Evolutionary conservation across 1,140 invertebrate genomes (phyloP).

Genomic region (Halictus rubicundus): DNA sequence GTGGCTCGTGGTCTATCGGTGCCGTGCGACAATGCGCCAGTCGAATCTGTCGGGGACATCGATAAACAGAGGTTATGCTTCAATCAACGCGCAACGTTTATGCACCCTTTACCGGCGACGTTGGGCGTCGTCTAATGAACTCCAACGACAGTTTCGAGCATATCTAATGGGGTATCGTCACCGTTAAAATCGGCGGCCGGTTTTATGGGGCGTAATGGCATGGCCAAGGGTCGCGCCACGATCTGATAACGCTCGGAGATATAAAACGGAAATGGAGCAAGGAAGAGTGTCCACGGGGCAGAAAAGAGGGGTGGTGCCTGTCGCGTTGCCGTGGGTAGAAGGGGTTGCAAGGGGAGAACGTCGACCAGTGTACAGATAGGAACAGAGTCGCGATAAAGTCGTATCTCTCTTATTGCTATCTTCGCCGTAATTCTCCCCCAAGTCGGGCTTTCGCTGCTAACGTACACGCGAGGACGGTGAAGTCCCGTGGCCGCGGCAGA

Average conservation of each 20-base stretch:
- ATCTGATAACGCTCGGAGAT: conserved; percentile 42
- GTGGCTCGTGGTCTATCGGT: too few relatives aligned
- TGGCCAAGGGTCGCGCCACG: conserved; percentile 16
- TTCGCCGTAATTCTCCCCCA: conserved; percentile 73
- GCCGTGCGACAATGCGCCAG: too few relatives aligned
- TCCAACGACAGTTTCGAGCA: not conserved
- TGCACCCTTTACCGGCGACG: not conserved
- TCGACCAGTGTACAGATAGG: conserved; percentile 35
- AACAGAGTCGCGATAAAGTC: conserved; percentile 67
- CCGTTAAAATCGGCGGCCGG: conserved; percentile 20
- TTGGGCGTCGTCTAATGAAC: not conserved
- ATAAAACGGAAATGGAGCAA: conserved; percentile 42
- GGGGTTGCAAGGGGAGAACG: conserved; percentile 2
- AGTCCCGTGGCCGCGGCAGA: conserved; percentile 62
- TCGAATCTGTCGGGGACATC: too few relatives aligned
- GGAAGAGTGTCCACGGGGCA: conserved; percentile 18
- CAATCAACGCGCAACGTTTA: not conserved
- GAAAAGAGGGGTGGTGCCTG: conserved; percentile 28
- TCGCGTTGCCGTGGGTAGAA: too few relatives aligned
- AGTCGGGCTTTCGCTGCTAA: conserved; percentile 70
- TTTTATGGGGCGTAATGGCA: conserved; percentile 23
- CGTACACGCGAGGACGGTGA: conserved; percentile 72
- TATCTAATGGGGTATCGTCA: conserved; percentile 18
- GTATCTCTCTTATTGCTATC: conserved; percentile 75
- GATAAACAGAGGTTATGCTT: not conserved